A percentile compares a stretch with the other conserved stretches of the same genome.
These are phyloP conservation scores for Eristalis arbustorum DNA, from an alignment of 2,888 invertebrate genomes.

Conservation along the genomic window DNA sequence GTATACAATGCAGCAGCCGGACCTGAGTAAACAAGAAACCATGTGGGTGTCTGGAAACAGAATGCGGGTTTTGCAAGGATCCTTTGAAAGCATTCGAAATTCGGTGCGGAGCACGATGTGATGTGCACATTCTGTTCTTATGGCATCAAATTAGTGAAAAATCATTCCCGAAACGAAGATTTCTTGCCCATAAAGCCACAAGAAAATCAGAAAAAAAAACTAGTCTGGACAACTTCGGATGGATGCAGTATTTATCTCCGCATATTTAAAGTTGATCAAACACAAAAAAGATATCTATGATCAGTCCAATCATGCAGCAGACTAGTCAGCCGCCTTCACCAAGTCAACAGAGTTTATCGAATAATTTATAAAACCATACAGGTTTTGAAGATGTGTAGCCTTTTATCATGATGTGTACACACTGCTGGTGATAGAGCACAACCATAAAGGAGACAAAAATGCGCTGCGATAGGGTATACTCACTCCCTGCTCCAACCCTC, in stretches of 20 bases:
- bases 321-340: slow-evolving; percentile 25
- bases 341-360: slow-evolving; percentile 42
- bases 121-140: slow-evolving; percentile 34
- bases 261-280: slow-evolving; percentile 49
- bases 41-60: slow-evolving; percentile 51
- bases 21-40: slow-evolving; percentile 1
- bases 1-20: slow-evolving; percentile 23
- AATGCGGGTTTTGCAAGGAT: slow-evolving; percentile 59
- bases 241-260: slow-evolving; percentile 38
- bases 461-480: slow-evolving; percentile 17
- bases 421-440: slow-evolving; percentile 43
- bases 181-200: too few relatives aligned
- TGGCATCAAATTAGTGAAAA: slow-evolving; percentile 56
- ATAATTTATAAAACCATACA: slow-evolving; percentile 62
- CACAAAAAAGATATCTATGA: slow-evolving; percentile 54
- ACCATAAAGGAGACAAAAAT: slow-evolving; percentile 32
- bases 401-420: slow-evolving; percentile 50
- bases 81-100: slow-evolving; percentile 13
- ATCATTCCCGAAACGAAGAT: slow-evolving; percentile 40
- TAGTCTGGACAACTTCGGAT: not conserved
- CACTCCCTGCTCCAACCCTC: slow-evolving; percentile 2
- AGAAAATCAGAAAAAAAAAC: slow-evolving; percentile 7
- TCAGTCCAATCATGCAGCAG: slow-evolving; percentile 59
- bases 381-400: slow-evolving; percentile 61
- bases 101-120: slow-evolving; percentile 25